phyloP scores from a whole-genome alignment of 2,888 invertebrate genomes.

The Peribatodes rhomboidaria region DNA sequence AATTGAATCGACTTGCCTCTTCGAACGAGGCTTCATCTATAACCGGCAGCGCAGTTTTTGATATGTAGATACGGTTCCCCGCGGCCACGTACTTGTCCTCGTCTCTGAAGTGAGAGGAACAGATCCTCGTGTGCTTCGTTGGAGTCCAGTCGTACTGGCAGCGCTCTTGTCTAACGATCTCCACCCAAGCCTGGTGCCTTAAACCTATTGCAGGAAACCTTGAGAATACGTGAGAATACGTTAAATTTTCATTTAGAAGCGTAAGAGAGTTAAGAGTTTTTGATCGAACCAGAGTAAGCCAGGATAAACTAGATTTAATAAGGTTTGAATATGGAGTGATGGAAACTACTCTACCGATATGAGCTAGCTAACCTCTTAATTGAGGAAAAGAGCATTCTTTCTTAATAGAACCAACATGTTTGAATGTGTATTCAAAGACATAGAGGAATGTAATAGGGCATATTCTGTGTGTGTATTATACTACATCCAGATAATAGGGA shows the following conservation, averaged over 20 bases:
- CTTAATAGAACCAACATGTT: too few relatives aligned
- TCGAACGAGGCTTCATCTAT: slow-evolving; percentile 23
- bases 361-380: too few relatives aligned
- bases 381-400: too few relatives aligned
- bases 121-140: slow-evolving; percentile 44
- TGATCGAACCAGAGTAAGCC: too few relatives aligned
- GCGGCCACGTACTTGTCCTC: slow-evolving; percentile 43
- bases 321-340: not conserved
- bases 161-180: slow-evolving; percentile 38
- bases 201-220: slow-evolving; percentile 40
- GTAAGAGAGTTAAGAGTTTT: too few relatives aligned
- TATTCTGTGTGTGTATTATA: too few relatives aligned
- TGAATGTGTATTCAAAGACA: too few relatives aligned
- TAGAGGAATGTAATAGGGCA: too few relatives aligned
- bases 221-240: too few relatives aligned
- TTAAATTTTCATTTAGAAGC: too few relatives aligned
- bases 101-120: slow-evolving; percentile 42
- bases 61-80: slow-evolving; percentile 34
- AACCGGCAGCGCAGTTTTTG: slow-evolving; percentile 40
- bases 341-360: not conserved
- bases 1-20: slow-evolving; percentile 22
- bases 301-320: too few relatives aligned
- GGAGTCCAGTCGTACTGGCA: slow-evolving; percentile 39
- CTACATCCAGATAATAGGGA: too few relatives aligned
- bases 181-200: slow-evolving; percentile 38